phyloP scores from a whole-genome alignment of 2,888 invertebrate genomes.

The Apantesis nais region DNA sequence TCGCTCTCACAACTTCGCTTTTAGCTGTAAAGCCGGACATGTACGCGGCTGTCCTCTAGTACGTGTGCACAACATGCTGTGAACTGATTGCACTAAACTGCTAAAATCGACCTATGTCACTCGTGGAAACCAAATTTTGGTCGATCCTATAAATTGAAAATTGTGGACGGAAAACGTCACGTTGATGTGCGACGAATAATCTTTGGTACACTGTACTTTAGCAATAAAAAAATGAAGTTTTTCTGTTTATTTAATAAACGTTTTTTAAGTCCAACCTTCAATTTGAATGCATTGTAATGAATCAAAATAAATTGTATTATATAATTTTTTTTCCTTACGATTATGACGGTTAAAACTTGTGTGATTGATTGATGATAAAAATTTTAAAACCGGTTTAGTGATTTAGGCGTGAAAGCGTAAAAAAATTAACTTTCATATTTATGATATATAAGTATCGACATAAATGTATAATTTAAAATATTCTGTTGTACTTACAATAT shows the following conservation, averaged over 20 bases:
- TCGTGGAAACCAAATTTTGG: conserved; percentile 7
- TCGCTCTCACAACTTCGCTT: conserved; percentile 34
- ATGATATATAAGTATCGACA: too few species aligned
- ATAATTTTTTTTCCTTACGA: too few species aligned
- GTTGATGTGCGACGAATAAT: background rate
- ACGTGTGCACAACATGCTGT: conserved; percentile 14
- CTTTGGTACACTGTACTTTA: background rate
- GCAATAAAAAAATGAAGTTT: background rate
- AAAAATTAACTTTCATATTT: too few species aligned
- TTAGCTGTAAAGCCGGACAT: conserved; percentile 33
- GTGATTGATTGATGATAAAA: too few species aligned
- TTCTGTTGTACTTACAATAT: too few species aligned
- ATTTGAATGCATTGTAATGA: too few species aligned
- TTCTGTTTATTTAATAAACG: background rate
- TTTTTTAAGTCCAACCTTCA: too few species aligned
- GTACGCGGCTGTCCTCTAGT: conserved; percentile 11
- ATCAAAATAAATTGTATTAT: too few species aligned
- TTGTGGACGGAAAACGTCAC: background rate
- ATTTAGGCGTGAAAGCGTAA: too few species aligned
- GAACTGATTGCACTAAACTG: conserved; percentile 32
- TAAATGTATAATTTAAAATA: too few species aligned
- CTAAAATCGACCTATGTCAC: conserved; percentile 19
- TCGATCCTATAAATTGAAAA: conserved; percentile 9
- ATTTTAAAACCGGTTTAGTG: too few species aligned
- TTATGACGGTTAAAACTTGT: too few species aligned